phyloP scores from a whole-genome alignment of 2,888 invertebrate species.

The Desoria tigrina region DNA sequence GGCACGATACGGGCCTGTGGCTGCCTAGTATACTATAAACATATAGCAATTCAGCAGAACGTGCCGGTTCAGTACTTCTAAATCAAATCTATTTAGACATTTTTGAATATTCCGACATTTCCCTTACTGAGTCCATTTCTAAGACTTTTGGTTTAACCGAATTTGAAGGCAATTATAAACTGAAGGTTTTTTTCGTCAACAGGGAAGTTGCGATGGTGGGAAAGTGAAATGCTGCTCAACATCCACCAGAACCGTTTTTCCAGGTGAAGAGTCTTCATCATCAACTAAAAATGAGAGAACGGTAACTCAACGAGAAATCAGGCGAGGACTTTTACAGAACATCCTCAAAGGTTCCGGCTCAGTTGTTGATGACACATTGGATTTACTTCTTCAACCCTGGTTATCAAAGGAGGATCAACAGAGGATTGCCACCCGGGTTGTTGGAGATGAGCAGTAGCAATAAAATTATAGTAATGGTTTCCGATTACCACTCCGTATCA shows the following conservation, averaged over 20 bases:
- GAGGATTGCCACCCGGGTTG: constrained; percentile 43
- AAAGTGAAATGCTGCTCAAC: constrained; percentile 43
- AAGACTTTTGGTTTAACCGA: too few relatives aligned
- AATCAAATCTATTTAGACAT: too few relatives aligned
- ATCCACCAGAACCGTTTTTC: constrained; percentile 30
- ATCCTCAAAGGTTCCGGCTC: constrained; percentile 47
- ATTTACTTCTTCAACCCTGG: constrained; percentile 48
- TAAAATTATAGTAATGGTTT: too few relatives aligned
- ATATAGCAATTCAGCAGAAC: too few relatives aligned
- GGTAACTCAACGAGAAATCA: constrained; percentile 38
- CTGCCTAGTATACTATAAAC: too few relatives aligned
- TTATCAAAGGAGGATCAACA: constrained; percentile 50
- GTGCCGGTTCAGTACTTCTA: too few relatives aligned
- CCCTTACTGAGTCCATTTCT: too few relatives aligned
- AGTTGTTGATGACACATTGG: constrained; percentile 51
- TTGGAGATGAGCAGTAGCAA: constrained; percentile 5
- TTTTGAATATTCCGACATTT: too few relatives aligned
- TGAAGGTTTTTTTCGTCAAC: too few relatives aligned
- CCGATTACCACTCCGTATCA: too few relatives aligned
- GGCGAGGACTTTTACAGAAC: constrained; percentile 45
- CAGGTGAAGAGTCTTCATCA: background rate
- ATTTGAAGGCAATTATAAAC: too few relatives aligned
- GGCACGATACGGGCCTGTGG: too few relatives aligned
- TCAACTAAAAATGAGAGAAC: constrained; percentile 24
- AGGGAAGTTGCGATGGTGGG: constrained; percentile 49